These are phyloP conservation scores for Pseudochaenichthys georgianus DNA, from an alignment of 2,797 vertebrate genomes.

Conservation along the genomic window DNA sequence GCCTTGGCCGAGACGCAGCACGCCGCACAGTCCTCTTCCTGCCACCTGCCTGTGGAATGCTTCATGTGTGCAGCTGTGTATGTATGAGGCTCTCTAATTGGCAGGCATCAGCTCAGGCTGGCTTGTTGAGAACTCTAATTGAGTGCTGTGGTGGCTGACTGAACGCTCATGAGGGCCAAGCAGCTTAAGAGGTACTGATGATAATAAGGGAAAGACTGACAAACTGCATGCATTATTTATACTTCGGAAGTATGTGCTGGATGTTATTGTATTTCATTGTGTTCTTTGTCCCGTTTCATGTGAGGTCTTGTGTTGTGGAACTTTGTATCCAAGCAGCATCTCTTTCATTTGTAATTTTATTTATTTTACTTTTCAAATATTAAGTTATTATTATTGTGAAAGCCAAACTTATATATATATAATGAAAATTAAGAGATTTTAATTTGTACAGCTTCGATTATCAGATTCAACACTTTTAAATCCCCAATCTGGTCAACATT, in stretches of 20 bases:
- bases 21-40: slow-evolving; percentile 23
- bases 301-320: slow-evolving; percentile 23
- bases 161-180: slow-evolving; percentile 59
- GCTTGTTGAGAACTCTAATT: slow-evolving; percentile 60
- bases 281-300: not conserved
- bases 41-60: slow-evolving; percentile 74
- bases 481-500: not conserved
- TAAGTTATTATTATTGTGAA: not conserved
- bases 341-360: too few species aligned
- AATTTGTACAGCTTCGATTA: not conserved
- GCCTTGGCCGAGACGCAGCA: slow-evolving; percentile 36
- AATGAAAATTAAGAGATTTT: not conserved
- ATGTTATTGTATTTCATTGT: not conserved
- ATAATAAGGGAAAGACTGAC: not conserved
- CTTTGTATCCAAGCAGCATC: not conserved
- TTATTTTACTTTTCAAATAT: too few species aligned
- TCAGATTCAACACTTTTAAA: not conserved
- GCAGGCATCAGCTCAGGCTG: slow-evolving; percentile 41
- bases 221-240: not conserved
- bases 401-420: not conserved
- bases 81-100: slow-evolving; percentile 59
- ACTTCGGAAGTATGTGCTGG: not conserved
- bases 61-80: slow-evolving; percentile 67
- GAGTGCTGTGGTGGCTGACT: slow-evolving; percentile 49
- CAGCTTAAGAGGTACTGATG: slow-evolving; percentile 10